Evolutionary conservation across 2,888 invertebrate genomes (phyloP).

Genomic region (Timema cristinae): DNA sequence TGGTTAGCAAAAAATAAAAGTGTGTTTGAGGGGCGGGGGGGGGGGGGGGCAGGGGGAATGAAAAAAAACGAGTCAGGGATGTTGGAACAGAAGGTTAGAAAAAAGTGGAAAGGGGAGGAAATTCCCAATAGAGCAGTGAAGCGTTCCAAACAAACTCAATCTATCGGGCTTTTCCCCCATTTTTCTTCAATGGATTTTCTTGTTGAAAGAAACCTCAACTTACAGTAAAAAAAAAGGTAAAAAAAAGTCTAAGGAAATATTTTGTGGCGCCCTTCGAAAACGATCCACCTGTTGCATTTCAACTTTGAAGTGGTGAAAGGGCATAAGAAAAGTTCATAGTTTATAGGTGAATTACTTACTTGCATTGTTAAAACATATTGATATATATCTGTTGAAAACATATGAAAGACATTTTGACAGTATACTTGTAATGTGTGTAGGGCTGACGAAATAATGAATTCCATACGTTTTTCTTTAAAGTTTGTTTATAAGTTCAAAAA

Average conservation of each 20-base stretch:
- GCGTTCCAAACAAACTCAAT: conserved; percentile 21
- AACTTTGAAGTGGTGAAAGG: conserved; percentile 22
- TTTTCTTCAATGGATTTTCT: conserved; percentile 15
- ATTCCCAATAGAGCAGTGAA: conserved; percentile 22
- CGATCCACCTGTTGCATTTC: conserved; percentile 24
- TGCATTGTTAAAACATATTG: neutral
- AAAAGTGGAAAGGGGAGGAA: conserved; percentile 11
- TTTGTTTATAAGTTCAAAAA: too few relatives aligned
- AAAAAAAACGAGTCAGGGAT: conserved; percentile 5
- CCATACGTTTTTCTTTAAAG: too few relatives aligned
- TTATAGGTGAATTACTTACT: conserved; percentile 1
- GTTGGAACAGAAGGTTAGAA: conserved; percentile 7
- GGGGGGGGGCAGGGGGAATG: neutral
- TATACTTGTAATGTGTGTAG: too few relatives aligned
- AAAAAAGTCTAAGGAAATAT: conserved; percentile 13
- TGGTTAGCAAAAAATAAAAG: conserved; percentile 10
- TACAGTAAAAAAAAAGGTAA: neutral
- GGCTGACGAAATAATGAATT: too few relatives aligned
- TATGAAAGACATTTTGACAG: neutral
- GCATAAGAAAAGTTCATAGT: conserved; percentile 9
- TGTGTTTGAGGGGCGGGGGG: neutral
- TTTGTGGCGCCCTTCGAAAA: conserved; percentile 14
- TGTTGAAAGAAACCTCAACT: conserved; percentile 16
- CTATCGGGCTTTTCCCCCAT: conserved; percentile 23
- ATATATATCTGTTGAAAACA: neutral